Evolutionary conservation across 1,140 invertebrate genomes (phyloP), one percentile per base, ranked within the genome.

Genomic region (Hyles euphorbiae): DNA sequence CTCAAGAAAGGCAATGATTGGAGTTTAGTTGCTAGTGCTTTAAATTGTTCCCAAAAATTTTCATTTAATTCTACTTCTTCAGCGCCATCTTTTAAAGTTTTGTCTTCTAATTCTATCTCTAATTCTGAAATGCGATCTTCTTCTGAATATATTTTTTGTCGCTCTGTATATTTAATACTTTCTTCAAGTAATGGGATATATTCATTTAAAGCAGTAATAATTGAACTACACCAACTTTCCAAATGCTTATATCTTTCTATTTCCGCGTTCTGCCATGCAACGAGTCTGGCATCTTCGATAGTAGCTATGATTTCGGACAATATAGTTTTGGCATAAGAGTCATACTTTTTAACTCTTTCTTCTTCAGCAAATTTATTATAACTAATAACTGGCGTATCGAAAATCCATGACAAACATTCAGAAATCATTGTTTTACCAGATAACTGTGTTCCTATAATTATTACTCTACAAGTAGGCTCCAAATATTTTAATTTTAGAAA

Each of bases 401-500:
- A 87, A 40, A 88, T 44, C 81, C 81, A 88, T 3, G 80, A 77
- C 46, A 88, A 63, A 52, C 84, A 88, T 48, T 81, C 58, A 58
- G 78, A 64, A 46, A 84, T 58, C 77, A 87, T 78, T 44, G 74
- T 80, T 79, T 86, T 86, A 8, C 86, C 86, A 49, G 83, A 79
- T 48, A 58, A 74, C 64, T 79, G 79, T 11, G 86, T 82, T 40
- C 86, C 86, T 47, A 75, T 55, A 52, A 85, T 66, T 45, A 87
- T 71, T 32, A 83, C 61, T 66, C 83, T 76, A 69, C 83, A 88
- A 32, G 74, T 83, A 34, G 84, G 83, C 72, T 84, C 82, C 53
- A 88, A 75, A 74, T 86, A 80, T 61, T 85, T 59, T 22, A 90
- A 52, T 63, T 81, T 76, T 54, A 81, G 63, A 79, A 83, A 93